Evolutionary conservation across 2,888 invertebrate species (phyloP).

Genomic region (Napeogenes inachia): DNA sequence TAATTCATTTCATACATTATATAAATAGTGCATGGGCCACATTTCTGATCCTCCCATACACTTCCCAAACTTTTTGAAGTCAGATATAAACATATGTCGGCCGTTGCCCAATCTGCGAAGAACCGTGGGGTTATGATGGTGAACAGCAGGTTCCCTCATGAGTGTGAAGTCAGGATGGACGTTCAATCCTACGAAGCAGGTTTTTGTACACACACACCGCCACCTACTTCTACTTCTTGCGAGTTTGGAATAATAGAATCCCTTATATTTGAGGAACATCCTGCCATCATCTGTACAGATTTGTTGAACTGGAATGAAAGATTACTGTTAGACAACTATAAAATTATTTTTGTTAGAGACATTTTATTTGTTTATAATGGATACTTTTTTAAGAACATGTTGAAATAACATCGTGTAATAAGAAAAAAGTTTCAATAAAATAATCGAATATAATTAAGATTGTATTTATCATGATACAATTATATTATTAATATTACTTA

Average conservation of each 20-base stretch:
- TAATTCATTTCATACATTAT: background rate
- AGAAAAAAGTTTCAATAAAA: too few species aligned
- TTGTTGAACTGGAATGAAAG: slow-evolving; percentile 14
- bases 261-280: slow-evolving; percentile 28
- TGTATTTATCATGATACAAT: too few species aligned
- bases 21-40: background rate
- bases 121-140: slow-evolving; percentile 43
- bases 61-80: background rate
- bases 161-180: slow-evolving; percentile 43
- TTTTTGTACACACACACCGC: slow-evolving; percentile 53
- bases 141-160: slow-evolving; percentile 41
- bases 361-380: too few species aligned
- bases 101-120: slow-evolving; percentile 39
- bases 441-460: too few species aligned
- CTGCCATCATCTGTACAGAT: slow-evolving; percentile 17
- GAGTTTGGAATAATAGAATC: slow-evolving; percentile 32
- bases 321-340: background rate
- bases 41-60: background rate
- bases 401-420: too few species aligned
- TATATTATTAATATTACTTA: too few species aligned
- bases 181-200: slow-evolving; percentile 42
- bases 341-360: background rate
- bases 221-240: slow-evolving; percentile 38
- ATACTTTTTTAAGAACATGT: too few species aligned
- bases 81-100: slow-evolving; percentile 29